Evolutionary conservation across 1,140 invertebrate genomes (phyloP), one percentile per base, ranked within the genome.

Genomic region (Trinorchestia longiramus): DNA sequence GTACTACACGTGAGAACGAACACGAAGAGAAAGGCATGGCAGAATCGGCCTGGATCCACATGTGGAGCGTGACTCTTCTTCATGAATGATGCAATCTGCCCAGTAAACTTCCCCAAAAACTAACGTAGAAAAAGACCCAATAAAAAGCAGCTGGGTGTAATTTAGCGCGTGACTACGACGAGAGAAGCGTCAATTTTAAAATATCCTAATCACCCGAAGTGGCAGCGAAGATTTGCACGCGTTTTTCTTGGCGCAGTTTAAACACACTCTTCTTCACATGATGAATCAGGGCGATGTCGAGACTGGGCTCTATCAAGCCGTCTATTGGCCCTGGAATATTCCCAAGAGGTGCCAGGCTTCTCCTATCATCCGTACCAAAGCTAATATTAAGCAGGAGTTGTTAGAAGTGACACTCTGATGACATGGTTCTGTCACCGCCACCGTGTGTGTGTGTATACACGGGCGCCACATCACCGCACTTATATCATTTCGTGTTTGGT

Each of bases 131-230:
- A 94, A 94, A 94, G 36, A 44, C 44, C 3, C 40, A 42, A 40
- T 94, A 94, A 94, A 94, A 94, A 94, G 43, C 19, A 47, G 92
- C 43, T 43, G 36, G 17, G 92, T 94, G n/a, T 94, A 94, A 94
- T 94, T 94, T 45, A 15, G 92, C 44, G 36, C 92, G 43, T 94
- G 92, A 94, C 43, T 94, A 94, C 92, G 92, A 94, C 44, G 92
- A 94, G 92, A 94, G 40, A 94, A 94, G 92, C 92, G 92, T 94
- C 92, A 94, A 94, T 94, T 94, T 94, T 94, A 47, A 47, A 94
- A 94, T 94, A 44, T 94, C 92, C 92, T 94, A 94, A 94, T 94
- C 92, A 94, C 92, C 92, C 44, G 92, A 94, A 94, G 92, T 94
- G 92, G 43, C 92, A 94, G 92, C 41, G 36, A 94, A 94, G 92